Conservation (phyloP, 2,797 vertebrate genomes). For the Pterois miles region DNA sequence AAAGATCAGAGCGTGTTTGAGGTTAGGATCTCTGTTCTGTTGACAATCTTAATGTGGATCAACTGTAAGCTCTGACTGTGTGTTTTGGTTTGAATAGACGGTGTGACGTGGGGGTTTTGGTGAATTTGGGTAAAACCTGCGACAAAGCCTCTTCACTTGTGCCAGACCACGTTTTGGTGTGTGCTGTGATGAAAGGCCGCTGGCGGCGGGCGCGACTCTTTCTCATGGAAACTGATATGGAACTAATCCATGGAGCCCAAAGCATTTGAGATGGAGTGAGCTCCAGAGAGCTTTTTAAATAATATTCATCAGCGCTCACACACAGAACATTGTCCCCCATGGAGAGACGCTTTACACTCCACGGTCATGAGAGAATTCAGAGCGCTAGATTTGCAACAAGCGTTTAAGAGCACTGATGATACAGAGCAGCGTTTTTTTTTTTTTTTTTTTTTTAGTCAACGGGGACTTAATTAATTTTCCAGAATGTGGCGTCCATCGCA, state of each 20-base stretch:
- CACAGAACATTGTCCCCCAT: slow-evolving; percentile 22
- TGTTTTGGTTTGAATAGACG: slow-evolving; percentile 47
- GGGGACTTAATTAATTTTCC: slow-evolving; percentile 62
- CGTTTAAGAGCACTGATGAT: slow-evolving; percentile 51
- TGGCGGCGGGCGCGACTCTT: slow-evolving; percentile 3
- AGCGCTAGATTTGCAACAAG: slow-evolving; percentile 37
- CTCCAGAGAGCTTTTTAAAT: slow-evolving; percentile 45
- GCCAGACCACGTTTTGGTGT: slow-evolving; percentile 66
- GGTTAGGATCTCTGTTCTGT: slow-evolving; percentile 36
- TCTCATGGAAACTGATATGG: slow-evolving; percentile 55
- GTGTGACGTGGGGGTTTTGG: slow-evolving; percentile 15
- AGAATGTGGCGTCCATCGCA: slow-evolving; percentile 29
- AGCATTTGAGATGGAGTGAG: slow-evolving; percentile 44
- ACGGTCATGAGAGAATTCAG: slow-evolving; percentile 37
- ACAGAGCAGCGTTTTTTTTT: slow-evolving; percentile 21
- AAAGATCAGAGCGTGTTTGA: slow-evolving; percentile 34
- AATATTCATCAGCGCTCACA: slow-evolving; percentile 28
- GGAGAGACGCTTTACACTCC: slow-evolving; percentile 46
- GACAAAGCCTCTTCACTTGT: slow-evolving; percentile 57
- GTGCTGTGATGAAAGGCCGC: slow-evolving; percentile 18
- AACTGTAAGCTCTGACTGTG: slow-evolving; percentile 39
- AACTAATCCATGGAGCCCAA: slow-evolving; percentile 47
- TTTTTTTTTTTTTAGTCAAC: slow-evolving; percentile 39
- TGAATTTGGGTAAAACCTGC: slow-evolving; percentile 51
- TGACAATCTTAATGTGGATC: slow-evolving; percentile 51